Evolutionary conservation across 2,113 vertebrate species (phyloP).

Genomic region (Leucosticte australis): DNA sequence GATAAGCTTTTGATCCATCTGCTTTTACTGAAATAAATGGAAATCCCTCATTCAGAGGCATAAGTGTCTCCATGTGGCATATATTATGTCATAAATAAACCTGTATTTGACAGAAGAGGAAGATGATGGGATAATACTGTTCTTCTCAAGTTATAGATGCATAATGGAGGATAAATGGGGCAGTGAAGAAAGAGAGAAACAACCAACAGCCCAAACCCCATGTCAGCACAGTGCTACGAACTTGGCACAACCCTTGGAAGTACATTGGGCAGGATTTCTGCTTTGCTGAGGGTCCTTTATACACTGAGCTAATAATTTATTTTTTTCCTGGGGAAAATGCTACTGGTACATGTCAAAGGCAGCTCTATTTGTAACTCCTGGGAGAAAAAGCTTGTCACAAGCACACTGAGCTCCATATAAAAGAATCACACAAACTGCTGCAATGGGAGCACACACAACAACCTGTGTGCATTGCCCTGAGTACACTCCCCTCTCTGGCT

Average conservation of each 20-base stretch:
- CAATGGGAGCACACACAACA: not conserved
- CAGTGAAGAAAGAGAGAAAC: not conserved
- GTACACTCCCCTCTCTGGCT: not conserved
- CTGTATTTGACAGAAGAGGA: not conserved
- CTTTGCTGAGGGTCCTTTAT: not conserved
- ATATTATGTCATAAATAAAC: not conserved
- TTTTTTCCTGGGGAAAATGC: not conserved
- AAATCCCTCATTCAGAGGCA: not conserved
- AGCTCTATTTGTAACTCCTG: not conserved
- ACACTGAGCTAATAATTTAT: not conserved
- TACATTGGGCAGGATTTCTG: not conserved
- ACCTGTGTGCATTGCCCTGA: not conserved
- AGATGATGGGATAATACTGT: not conserved
- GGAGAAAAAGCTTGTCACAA: not conserved
- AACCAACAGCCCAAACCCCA: not conserved
- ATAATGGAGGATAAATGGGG: not conserved
- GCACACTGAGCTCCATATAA: not conserved
- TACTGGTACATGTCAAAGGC: not conserved
- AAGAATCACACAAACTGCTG: not conserved
- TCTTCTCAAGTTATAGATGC: not conserved
- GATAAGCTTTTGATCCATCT: not conserved
- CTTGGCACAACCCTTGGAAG: not conserved
- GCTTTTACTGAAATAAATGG: not conserved
- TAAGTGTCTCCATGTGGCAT: not conserved
- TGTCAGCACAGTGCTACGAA: rapidly evolving